Base-by-base conservation (phyloP, 2,888 invertebrate genomes). In the Paralinhomoeus sp. region DNA sequence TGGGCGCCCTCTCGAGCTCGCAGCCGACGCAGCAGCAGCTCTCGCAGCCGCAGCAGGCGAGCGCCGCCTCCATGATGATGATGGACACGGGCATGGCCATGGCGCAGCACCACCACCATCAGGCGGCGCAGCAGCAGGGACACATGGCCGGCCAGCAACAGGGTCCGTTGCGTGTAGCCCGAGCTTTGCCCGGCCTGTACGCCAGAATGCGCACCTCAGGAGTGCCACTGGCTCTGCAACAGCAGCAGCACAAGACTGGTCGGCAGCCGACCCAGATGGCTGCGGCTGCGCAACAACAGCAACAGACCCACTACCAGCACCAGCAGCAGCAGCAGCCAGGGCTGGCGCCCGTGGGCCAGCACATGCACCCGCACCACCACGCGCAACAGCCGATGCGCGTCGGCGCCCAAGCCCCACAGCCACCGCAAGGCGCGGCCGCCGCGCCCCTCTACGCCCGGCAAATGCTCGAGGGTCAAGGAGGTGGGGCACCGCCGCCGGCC, bases 401-500 rank as follows among this genome's bases (percentile, higher is more conserved):
- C n/a, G n/a, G n/a, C n/a, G n/a, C n/a, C n/a, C n/a, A n/a, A n/a
- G n/a, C n/a, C n/a, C n/a, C n/a, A n/a, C n/a, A n/a, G n/a, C n/a
- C n/a, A n/a, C n/a, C n/a, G n/a, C n/a, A n/a, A n/a, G n/a, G n/a
- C n/a, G n/a, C n/a, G n/a, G n/a, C n/a, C n/a, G n/a, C n/a, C n/a
- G n/a, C n/a, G n/a, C n/a, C n/a, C n/a, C n/a, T n/a, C n/a, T n/a
- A n/a, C n/a, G n/a, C n/a, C n/a, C n/a, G n/a, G 27, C 50, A 50
- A n/a, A 51, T 50, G 45, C 44, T 53, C 2, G 44, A 52, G 15
- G 54, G 52, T 5, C 55, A 54, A 2, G 47, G 48, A 22, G 44
- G 54, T 13, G 55, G 54, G 9, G 50, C 50, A 3, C 52, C 51
- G 45, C 54, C 54, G 23, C 45, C 53, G 2, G 55, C 55, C 5